Base-by-base conservation (phyloP, 2,113 vertebrate genomes). In the Mungos mungo region DNA sequence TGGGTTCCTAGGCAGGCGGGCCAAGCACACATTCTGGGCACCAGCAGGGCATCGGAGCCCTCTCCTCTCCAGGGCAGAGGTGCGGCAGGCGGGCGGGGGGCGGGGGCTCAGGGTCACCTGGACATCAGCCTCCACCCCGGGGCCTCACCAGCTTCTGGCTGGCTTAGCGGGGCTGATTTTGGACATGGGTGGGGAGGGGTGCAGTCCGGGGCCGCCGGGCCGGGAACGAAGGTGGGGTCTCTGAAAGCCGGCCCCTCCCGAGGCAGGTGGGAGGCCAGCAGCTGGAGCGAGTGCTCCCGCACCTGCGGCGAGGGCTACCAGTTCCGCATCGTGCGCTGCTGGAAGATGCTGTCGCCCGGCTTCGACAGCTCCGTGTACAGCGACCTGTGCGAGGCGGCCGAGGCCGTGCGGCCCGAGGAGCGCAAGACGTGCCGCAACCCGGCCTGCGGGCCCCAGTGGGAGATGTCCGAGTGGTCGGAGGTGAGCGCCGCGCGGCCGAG, bases 291-390 rank as follows among this genome's bases (percentile, higher is more conserved):
- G 98, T 99, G 99, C 57, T 99, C 99, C 0, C 98, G 99, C n/a
- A 99, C 99, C 0, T 99, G 99, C 0, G 99, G 99, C 0, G 99
- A 99, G 94, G 99, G 99, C 0, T 99, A 99, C 98, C 99, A 99
- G 99, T 99, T 99, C 91, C 99, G 99, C 9, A 99, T 99, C 9
- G 99, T 99, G 25, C 99, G 99, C 97, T 99, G 99, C 97, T 99
- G 99, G 99, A 99, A 99, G 99, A 99, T 99, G 99, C 98, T 99
- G 63, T 99, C 99, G 0, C 99, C 99, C 0, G 99, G 99, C 1
- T 99, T 99, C 63, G 99, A 99, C 99, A 99, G 99, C 98, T 99
- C 99, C 0, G 99, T 99, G 86, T 99, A 99, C 98, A 99, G 99
- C 0, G 99, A 99, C 98, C 98, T 99, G 92, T 99, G 99, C 7